These are phyloP conservation scores for Idaea straminata DNA, from an alignment of 2,888 invertebrate genomes.

Conservation along the genomic window DNA sequence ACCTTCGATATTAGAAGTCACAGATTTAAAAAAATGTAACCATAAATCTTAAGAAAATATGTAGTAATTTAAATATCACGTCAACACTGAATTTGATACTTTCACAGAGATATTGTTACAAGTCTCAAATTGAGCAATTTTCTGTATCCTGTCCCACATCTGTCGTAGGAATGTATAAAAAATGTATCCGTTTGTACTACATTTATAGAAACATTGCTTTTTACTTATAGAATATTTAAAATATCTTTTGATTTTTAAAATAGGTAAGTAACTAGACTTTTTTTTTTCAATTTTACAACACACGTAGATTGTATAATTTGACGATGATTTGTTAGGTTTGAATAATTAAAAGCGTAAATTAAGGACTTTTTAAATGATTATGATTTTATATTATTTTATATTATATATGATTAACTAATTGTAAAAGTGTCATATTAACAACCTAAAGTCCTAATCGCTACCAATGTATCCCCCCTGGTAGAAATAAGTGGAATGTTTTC, in stretches of 20 bases:
- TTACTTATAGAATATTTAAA: slow-evolving; percentile 14
- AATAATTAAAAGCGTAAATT: too few species aligned
- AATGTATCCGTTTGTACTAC: slow-evolving; percentile 55
- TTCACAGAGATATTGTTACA: slow-evolving; percentile 64
- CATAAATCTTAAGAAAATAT: slow-evolving; percentile 10
- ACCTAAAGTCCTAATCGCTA: too few species aligned
- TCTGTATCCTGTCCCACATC: slow-evolving; percentile 72
- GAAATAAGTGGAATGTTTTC: too few species aligned
- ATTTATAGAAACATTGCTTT: slow-evolving; percentile 41
- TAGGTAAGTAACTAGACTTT: neutral
- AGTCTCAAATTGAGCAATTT: slow-evolving; percentile 70
- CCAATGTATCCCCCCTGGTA: too few species aligned
- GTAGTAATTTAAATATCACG: slow-evolving; percentile 32
- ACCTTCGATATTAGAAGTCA: neutral
- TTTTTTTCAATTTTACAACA: neutral
- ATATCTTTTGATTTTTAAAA: slow-evolving; percentile 9
- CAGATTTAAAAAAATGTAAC: neutral
- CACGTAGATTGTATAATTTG: neutral
- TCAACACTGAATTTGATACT: slow-evolving; percentile 67
- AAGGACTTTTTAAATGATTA: too few species aligned
- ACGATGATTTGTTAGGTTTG: too few species aligned
- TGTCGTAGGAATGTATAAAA: slow-evolving; percentile 52
- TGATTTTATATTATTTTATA: too few species aligned
- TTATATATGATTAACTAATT: too few species aligned
- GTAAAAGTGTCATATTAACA: too few species aligned